Evolutionary conservation across 2,888 invertebrate species (phyloP).

Genomic region (Nomada goodeniana): DNA sequence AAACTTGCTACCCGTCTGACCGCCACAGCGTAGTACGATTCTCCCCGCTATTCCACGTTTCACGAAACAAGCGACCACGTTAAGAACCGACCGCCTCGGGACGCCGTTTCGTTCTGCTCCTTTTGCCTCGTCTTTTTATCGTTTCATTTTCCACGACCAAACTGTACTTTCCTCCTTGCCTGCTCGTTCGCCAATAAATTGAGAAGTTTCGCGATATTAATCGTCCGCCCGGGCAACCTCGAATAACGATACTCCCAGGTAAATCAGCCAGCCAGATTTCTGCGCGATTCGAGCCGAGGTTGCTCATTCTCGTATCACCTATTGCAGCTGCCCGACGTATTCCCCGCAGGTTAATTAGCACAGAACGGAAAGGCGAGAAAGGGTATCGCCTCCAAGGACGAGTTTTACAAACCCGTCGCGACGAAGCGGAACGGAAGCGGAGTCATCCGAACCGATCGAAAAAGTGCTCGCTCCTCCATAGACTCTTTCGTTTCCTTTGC

Average conservation of each 20-base stretch:
- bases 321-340: conserved; percentile 42
- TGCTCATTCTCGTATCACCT: conserved; percentile 42
- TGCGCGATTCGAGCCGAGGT: conserved; percentile 25
- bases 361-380: background rate
- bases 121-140: conserved; percentile 36
- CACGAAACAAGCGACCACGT: conserved; percentile 6
- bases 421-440: conserved; percentile 17
- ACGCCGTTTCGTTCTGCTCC: conserved; percentile 41
- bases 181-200: conserved; percentile 56
- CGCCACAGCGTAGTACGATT: background rate
- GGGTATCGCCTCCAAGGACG: background rate
- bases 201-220: conserved; percentile 75
- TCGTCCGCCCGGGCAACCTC: conserved; percentile 65
- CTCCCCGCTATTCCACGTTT: conserved; percentile 8
- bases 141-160: conserved; percentile 43
- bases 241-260: conserved; percentile 68
- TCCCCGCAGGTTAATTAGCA: background rate
- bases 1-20: background rate
- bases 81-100: background rate
- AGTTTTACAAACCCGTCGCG: conserved; percentile 11
- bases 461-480: conserved; percentile 21
- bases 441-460: conserved; percentile 29
- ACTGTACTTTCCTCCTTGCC: conserved; percentile 10
- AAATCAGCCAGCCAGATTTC: conserved; percentile 37
- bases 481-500: conserved; percentile 21